Conservation (phyloP, 1,140 invertebrate genomes). For the Heliconius hewitsoni region DNA sequence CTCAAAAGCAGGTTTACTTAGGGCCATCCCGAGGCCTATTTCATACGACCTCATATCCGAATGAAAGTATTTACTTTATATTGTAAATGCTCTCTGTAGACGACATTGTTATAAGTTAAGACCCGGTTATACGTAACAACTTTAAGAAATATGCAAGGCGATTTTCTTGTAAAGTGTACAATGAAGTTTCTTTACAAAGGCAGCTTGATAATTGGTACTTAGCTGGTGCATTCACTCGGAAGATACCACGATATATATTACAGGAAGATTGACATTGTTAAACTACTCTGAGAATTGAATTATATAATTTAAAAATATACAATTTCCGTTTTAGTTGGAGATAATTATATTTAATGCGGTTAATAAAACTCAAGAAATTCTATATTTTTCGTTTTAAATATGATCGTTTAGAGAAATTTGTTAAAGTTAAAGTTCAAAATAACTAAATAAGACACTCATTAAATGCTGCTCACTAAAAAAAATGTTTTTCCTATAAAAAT, state of each 20-base stretch:
- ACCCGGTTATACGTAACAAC: constrained; percentile 45
- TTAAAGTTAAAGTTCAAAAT: too few species aligned
- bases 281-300: background rate
- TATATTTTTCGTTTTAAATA: background rate
- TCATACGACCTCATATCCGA: constrained; percentile 54
- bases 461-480: too few species aligned
- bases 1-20: constrained; percentile 68
- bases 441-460: too few species aligned
- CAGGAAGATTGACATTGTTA: constrained; percentile 37
- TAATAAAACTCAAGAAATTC: background rate
- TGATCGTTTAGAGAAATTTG: background rate
- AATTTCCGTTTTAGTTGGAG: background rate
- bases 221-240: constrained; percentile 38
- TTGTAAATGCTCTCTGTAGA: constrained; percentile 65
- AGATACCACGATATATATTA: constrained; percentile 38
- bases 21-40: constrained; percentile 60
- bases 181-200: constrained; percentile 39
- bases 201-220: constrained; percentile 42
- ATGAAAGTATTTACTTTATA: constrained; percentile 74
- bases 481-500: too few species aligned
- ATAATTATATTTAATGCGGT: background rate
- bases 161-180: constrained; percentile 40
- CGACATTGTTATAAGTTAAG: constrained; percentile 64
- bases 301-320: background rate
- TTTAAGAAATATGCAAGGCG: constrained; percentile 43